These are phyloP conservation scores for Darevskia mixta DNA, from an alignment of 2,797 vertebrate genomes.

Conservation along the genomic window DNA sequence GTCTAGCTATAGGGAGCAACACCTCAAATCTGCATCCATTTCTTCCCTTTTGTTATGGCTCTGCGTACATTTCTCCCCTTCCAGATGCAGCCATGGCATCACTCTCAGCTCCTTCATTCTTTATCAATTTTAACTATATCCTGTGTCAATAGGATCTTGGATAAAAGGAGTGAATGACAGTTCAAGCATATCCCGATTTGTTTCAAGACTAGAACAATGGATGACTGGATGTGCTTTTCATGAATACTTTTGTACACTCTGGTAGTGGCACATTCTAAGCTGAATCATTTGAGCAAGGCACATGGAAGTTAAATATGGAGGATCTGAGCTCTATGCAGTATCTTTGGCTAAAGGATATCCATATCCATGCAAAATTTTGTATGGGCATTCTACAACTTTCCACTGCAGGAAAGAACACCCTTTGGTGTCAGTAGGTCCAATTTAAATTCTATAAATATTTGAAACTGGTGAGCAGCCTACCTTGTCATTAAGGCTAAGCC, in stretches of 20 bases:
- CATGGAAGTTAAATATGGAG: neutral
- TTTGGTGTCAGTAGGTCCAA: neutral
- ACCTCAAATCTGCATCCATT: neutral
- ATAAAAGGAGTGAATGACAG: neutral
- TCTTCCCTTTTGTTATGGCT: neutral
- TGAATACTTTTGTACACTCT: neutral
- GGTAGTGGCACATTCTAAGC: neutral
- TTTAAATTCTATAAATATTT: slow-evolving; percentile 26
- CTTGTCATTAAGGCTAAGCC: neutral
- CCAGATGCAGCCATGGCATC: neutral
- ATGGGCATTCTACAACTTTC: neutral
- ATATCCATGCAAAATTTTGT: neutral
- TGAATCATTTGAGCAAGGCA: neutral
- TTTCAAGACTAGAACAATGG: neutral
- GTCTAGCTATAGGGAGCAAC: neutral
- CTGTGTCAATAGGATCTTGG: neutral
- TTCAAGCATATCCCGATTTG: neutral
- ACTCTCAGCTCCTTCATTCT: neutral
- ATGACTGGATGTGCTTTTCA: neutral
- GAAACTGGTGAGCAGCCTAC: neutral
- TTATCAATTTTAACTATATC: neutral
- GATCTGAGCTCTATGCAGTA: neutral
- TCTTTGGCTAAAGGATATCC: neutral
- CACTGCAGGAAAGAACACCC: neutral
- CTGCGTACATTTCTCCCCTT: neutral